Evolutionary conservation across 2,797 vertebrate genomes (phyloP).

Genomic region (Centroberyx gerrardi): DNA sequence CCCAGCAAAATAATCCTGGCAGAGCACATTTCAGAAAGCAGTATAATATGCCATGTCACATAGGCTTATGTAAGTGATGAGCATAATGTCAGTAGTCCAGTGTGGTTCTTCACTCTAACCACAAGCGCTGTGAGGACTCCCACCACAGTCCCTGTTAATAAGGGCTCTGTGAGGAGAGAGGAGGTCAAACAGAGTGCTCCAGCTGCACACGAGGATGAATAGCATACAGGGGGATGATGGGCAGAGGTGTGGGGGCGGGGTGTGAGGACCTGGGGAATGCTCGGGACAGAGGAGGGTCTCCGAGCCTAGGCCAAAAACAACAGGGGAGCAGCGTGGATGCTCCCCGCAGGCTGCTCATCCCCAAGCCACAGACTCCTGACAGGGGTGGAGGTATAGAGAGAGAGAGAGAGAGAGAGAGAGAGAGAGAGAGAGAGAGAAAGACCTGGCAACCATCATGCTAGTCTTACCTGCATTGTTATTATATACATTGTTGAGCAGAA

Average conservation of each 20-base stretch:
- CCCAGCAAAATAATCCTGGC: slow-evolving; percentile 30
- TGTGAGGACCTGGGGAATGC: slow-evolving; percentile 61
- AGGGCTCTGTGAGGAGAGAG: slow-evolving; percentile 66
- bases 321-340: slow-evolving; percentile 67
- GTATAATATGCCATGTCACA: slow-evolving; percentile 46
- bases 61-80: slow-evolving; percentile 61
- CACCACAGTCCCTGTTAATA: slow-evolving; percentile 63
- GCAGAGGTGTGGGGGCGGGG: slow-evolving; percentile 72
- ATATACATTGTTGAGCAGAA: background rate
- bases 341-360: slow-evolving; percentile 48
- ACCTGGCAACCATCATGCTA: background rate
- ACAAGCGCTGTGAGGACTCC: slow-evolving; percentile 60
- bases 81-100: slow-evolving; percentile 48
- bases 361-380: slow-evolving; percentile 13
- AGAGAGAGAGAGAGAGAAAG: slow-evolving; percentile 8
- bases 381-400: slow-evolving; percentile 27
- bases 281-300: slow-evolving; percentile 68
- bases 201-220: slow-evolving; percentile 82
- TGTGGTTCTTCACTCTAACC: slow-evolving; percentile 54
- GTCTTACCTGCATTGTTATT: background rate
- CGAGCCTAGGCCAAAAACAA: slow-evolving; percentile 73
- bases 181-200: slow-evolving; percentile 82
- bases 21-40: slow-evolving; percentile 16
- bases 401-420: slow-evolving; percentile 12
- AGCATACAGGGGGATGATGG: slow-evolving; percentile 70